These are phyloP conservation scores for Diaphora mendica DNA, from an alignment of 2,888 invertebrate species.

Conservation along the genomic window DNA sequence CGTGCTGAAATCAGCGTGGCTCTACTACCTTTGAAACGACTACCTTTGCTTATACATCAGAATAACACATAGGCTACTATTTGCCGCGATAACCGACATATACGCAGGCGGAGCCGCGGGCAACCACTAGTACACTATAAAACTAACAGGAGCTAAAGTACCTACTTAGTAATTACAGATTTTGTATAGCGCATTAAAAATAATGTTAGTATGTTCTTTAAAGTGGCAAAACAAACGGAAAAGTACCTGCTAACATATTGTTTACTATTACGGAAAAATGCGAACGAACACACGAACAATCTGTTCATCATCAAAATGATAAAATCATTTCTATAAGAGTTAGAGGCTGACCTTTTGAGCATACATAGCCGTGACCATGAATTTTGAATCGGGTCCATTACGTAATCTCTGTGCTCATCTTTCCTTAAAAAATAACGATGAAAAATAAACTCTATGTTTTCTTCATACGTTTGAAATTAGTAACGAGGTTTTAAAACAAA, in stretches of 20 bases:
- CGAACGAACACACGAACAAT: constrained; percentile 6
- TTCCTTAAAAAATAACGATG: constrained; percentile 54
- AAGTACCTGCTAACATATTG: neutral
- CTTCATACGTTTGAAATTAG: constrained; percentile 25
- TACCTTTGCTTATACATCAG: no score
- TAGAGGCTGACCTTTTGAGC: constrained; percentile 75
- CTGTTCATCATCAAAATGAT: constrained; percentile 35
- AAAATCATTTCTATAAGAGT: constrained; percentile 62
- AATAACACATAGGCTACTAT: no score
- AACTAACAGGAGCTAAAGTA: neutral
- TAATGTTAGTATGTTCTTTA: neutral
- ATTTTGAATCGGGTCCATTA: constrained; percentile 77
- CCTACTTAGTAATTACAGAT: neutral
- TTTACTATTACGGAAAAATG: constrained; percentile 6
- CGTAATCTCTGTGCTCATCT: constrained; percentile 77
- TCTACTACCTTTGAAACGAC: no score
- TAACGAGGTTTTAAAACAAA: constrained; percentile 30
- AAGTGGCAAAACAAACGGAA: neutral
- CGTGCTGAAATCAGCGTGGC: no score
- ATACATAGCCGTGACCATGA: constrained; percentile 79
- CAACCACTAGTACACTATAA: neutral
- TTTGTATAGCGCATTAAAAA: neutral
- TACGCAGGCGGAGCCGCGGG: no score
- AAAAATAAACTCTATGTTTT: constrained; percentile 30
- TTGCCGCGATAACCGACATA: no score